Evolutionary conservation across 2,888 invertebrate genomes (phyloP).

Genomic region (Trisateles emortualis): DNA sequence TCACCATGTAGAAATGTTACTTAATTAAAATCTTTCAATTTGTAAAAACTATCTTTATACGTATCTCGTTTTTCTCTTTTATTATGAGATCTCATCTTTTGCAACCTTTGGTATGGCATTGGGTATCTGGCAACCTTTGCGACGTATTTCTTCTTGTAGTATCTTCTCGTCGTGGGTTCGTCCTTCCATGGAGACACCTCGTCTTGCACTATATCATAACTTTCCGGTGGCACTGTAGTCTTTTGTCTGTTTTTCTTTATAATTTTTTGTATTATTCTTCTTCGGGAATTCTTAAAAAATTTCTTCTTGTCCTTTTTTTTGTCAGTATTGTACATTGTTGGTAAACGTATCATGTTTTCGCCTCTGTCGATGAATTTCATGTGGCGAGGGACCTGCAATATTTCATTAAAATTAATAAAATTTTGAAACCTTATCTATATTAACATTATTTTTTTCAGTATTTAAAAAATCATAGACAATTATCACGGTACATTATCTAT

Average conservation of each 20-base stretch:
- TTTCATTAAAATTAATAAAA: constrained; percentile 1
- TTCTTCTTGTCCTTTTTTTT: constrained; percentile 57
- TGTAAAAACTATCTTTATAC: constrained; percentile 56
- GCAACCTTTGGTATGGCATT: constrained; percentile 68
- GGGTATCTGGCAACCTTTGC: constrained; percentile 62
- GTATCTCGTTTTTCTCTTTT: constrained; percentile 59
- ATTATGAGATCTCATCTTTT: constrained; percentile 41
- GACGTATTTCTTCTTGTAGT: constrained; percentile 49
- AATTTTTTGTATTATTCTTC: constrained; percentile 77
- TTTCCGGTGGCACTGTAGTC: constrained; percentile 45
- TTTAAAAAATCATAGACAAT: no score
- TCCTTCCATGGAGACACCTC: constrained; percentile 47
- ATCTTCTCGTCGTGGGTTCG: constrained; percentile 55
- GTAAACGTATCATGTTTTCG: constrained; percentile 69
- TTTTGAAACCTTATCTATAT: no score
- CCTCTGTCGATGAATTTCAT: constrained; percentile 68
- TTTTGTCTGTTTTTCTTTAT: constrained; percentile 70
- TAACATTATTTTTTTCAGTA: no score
- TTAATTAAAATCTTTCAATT: constrained; percentile 74
- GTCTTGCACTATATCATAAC: constrained; percentile 49
- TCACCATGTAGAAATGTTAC: constrained; percentile 64
- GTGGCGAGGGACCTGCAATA: constrained; percentile 44
- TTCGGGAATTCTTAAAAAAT: constrained; percentile 66
- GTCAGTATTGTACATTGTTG: constrained; percentile 53
- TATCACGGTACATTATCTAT: no score